Evolutionary conservation across 2,888 invertebrate species (phyloP).

Genomic region (Tineola bisselliella): DNA sequence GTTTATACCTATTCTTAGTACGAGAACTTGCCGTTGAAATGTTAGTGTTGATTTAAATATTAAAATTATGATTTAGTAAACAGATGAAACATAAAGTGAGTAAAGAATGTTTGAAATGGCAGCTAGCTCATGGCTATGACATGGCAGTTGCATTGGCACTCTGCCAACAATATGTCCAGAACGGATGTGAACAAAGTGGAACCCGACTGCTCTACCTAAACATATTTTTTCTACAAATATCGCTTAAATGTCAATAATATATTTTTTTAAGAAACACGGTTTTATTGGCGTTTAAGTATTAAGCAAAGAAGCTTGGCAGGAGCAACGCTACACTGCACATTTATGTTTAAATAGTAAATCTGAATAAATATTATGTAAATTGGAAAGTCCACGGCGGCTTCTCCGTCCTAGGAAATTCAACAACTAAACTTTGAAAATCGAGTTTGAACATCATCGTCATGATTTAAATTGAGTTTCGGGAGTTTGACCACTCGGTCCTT

Average conservation of each 20-base stretch:
- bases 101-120: not conserved
- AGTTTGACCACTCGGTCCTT: not conserved
- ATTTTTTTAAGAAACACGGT: not conserved
- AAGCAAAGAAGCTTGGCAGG: not conserved
- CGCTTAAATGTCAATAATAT: not conserved
- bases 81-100: conserved; percentile 1
- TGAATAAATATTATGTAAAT: not conserved
- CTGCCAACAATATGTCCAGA: conserved; percentile 43
- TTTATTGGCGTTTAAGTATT: not conserved
- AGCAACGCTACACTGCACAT: not conserved
- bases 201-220: conserved; percentile 1
- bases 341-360: not conserved
- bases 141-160: conserved; percentile 2
- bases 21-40: not conserved
- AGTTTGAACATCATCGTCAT: not conserved
- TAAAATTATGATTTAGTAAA: conserved; percentile 5
- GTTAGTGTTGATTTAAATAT: conserved; percentile 1
- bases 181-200: conserved; percentile 34
- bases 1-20: not conserved
- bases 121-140: not conserved
- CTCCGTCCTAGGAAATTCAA: not conserved
- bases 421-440: not conserved
- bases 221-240: not conserved
- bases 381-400: not conserved
- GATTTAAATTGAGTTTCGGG: not conserved